Conservation (phyloP, 1,140 invertebrate species). For the Brachionus paranguensis region DNA sequence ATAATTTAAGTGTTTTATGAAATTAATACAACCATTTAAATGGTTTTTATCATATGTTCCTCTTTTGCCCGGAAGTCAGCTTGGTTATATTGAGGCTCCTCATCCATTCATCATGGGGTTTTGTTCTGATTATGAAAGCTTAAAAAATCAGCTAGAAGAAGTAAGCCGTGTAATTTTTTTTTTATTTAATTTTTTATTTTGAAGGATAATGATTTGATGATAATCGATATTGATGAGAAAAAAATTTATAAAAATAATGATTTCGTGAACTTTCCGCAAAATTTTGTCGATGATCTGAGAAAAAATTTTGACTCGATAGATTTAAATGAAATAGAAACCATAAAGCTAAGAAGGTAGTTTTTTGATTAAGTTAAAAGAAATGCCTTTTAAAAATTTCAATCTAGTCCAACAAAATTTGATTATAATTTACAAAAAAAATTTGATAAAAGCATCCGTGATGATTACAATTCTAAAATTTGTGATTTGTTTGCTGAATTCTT, state of each 20-base stretch:
- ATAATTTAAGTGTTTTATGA: slow-evolving; percentile 24
- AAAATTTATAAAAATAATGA: neutral
- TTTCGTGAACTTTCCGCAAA: neutral
- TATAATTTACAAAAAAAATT: neutral
- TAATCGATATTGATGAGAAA: slow-evolving; percentile 16
- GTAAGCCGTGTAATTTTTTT: neutral
- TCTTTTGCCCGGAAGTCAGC: neutral
- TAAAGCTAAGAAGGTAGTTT: neutral
- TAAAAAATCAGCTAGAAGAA: neutral
- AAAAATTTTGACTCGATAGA: neutral
- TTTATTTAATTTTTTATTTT: neutral
- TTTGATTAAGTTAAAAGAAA: neutral
- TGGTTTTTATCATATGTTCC: slow-evolving; percentile 34
- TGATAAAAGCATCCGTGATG: neutral
- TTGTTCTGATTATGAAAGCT: neutral
- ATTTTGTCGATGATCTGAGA: neutral
- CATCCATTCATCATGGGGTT: slow-evolving; percentile 37
- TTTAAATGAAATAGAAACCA: neutral
- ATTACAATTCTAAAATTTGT: neutral
- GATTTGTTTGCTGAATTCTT: neutral
- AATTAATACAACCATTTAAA: slow-evolving; percentile 36
- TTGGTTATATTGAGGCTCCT: slow-evolving; percentile 28
- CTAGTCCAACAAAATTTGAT: neutral
- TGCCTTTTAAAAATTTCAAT: neutral
- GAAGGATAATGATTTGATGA: slow-evolving; percentile 8